Conservation (phyloP, 2,888 invertebrate species). For the Apamea monoglypha region DNA sequence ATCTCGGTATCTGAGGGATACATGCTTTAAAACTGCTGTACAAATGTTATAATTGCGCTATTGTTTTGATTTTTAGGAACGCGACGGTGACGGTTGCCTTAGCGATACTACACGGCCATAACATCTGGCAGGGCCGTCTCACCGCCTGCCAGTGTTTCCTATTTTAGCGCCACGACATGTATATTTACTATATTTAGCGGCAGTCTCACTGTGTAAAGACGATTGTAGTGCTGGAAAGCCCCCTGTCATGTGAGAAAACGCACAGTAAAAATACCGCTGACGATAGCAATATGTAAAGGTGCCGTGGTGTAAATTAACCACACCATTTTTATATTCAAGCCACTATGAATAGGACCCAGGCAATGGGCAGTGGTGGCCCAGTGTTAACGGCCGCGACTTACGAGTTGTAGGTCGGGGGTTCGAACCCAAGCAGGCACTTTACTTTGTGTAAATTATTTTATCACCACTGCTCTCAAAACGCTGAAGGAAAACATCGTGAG, state of each 20-base stretch:
- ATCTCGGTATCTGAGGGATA: neutral
- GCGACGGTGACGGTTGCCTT: neutral
- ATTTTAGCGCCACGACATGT: slow-evolving; percentile 33
- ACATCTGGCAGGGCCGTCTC: slow-evolving; percentile 6
- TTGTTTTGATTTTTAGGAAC: neutral
- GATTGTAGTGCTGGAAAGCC: neutral
- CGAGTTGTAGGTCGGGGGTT: no score
- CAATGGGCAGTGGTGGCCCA: no score
- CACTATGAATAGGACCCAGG: neutral
- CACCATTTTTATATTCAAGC: neutral
- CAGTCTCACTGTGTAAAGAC: neutral
- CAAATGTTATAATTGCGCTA: neutral
- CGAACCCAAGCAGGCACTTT: no score
- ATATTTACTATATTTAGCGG: neutral
- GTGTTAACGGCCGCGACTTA: no score
- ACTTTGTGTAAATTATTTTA: no score
- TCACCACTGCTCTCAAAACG: no score
- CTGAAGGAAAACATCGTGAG: no score
- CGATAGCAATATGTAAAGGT: neutral
- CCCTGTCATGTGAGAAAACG: neutral
- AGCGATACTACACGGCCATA: neutral
- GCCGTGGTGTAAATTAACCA: neutral
- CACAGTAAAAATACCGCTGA: neutral
- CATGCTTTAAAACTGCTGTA: neutral
- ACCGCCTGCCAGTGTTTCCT: slow-evolving; percentile 27